Evolutionary conservation across 2,888 invertebrate genomes (phyloP).

Genomic region (Mellilla xanthometata): DNA sequence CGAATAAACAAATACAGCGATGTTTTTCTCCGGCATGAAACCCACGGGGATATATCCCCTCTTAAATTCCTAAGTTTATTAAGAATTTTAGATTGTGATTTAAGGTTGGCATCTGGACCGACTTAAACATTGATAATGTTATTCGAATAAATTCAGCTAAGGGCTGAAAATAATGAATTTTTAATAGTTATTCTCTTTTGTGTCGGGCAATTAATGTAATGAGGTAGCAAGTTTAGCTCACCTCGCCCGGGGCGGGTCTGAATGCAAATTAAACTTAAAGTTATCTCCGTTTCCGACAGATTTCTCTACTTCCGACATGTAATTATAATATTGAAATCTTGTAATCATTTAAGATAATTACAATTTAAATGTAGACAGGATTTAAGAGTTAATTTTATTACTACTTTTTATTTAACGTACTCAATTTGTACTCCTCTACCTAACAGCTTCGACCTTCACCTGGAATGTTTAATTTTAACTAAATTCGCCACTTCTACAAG

Average conservation of each 20-base stretch:
- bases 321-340: too few species aligned
- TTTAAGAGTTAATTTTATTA: too few species aligned
- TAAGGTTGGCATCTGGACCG: slow-evolving; percentile 65
- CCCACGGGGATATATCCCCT: slow-evolving; percentile 56
- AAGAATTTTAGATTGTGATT: slow-evolving; percentile 77
- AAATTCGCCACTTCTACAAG: slow-evolving; percentile 7
- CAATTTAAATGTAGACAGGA: too few species aligned
- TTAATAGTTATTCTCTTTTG: slow-evolving; percentile 73
- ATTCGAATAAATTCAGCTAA: slow-evolving; percentile 57
- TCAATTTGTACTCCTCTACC: too few species aligned
- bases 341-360: too few species aligned
- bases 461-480: too few species aligned
- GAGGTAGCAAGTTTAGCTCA: slow-evolving; percentile 60
- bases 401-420: too few species aligned
- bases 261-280: slow-evolving; percentile 34
- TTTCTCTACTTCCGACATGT: slow-evolving; percentile 45
- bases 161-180: slow-evolving; percentile 70
- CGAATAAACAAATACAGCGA: slow-evolving; percentile 52
- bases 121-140: slow-evolving; percentile 78
- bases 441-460: too few species aligned
- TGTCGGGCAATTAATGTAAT: slow-evolving; percentile 69
- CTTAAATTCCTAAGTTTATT: slow-evolving; percentile 78
- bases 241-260: slow-evolving; percentile 39
- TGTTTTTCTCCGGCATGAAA: slow-evolving; percentile 50
- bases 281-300: slow-evolving; percentile 47